A percentile compares a stretch with the other conserved stretches of the same genome.
These are phyloP conservation scores for Physella acuta DNA, from an alignment of 1,140 invertebrate species.

Conservation along the genomic window DNA sequence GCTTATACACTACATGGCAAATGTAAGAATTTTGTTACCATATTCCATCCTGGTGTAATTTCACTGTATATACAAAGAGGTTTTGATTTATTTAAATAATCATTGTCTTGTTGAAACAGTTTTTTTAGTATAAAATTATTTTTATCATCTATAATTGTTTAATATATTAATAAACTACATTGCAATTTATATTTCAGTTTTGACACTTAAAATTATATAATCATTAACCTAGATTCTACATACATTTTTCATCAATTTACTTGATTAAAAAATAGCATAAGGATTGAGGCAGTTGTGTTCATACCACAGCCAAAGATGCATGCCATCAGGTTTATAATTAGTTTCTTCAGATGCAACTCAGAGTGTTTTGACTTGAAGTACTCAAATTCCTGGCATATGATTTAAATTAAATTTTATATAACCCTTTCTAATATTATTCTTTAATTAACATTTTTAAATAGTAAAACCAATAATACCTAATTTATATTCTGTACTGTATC, in stretches of 20 bases:
- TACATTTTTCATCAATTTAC: too few species aligned
- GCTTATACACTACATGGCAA: not conserved
- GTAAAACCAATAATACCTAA: not conserved
- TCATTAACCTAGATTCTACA: too few species aligned
- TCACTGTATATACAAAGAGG: too few species aligned
- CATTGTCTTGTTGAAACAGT: not conserved
- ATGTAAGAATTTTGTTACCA: too few species aligned
- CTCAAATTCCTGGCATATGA: not conserved
- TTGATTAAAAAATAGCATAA: too few species aligned
- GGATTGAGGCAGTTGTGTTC: too few species aligned
- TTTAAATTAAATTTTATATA: not conserved
- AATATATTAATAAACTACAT: not conserved
- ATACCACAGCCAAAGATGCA: too few species aligned
- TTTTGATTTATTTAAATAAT: not conserved
- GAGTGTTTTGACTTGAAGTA: not conserved
- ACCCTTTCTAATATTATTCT: not conserved
- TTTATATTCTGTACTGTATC: constrained; percentile 13
- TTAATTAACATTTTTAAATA: not conserved
- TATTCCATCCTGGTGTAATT: too few species aligned
- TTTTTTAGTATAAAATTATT: not conserved
- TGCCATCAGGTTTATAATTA: too few species aligned
- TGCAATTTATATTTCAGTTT: not conserved
- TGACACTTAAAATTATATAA: too few species aligned
- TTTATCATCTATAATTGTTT: not conserved
- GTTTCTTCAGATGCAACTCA: not conserved